Percentiles rank a stretch among this genome's conserved stretches.
phyloP scores from a whole-genome alignment of 2,113 vertebrate genomes.

The Nothoprocta perdicaria region DNA sequence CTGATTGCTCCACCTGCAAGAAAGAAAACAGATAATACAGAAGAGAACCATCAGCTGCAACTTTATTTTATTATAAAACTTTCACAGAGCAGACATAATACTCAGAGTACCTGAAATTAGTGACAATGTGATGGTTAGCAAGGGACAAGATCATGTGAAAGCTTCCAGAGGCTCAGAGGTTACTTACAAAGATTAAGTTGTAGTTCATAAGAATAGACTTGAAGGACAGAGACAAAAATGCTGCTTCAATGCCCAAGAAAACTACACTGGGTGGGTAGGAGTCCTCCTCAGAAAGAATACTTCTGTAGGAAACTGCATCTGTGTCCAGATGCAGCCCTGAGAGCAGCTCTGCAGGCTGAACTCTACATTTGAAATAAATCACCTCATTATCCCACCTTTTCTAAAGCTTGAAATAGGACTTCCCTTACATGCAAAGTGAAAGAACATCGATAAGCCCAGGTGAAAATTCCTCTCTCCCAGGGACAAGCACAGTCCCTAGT shows the following conservation, averaged over 20 bases:
- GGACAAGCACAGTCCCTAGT: background rate
- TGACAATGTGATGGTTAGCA: background rate
- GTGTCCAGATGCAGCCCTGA: background rate
- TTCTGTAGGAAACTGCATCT: background rate
- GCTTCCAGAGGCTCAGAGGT: background rate
- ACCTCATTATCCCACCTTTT: background rate
- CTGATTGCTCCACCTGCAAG: constrained; percentile 92
- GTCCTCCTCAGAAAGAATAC: background rate
- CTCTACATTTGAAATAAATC: background rate
- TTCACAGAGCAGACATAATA: background rate
- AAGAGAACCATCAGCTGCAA: background rate
- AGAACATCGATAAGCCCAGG: background rate
- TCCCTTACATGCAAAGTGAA: background rate
- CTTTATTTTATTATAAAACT: background rate
- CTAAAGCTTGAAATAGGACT: background rate
- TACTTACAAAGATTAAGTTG: background rate
- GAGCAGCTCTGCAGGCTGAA: background rate
- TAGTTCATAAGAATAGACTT: background rate
- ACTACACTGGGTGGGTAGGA: background rate
- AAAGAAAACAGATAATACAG: background rate
- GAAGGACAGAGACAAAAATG: background rate
- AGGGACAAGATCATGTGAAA: background rate
- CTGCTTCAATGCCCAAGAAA: background rate
- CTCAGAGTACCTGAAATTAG: background rate
- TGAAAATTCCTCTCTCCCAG: background rate